Conservation (phyloP, 2,797 vertebrate genomes). For the Synaphobranchus kaupii region DNA sequence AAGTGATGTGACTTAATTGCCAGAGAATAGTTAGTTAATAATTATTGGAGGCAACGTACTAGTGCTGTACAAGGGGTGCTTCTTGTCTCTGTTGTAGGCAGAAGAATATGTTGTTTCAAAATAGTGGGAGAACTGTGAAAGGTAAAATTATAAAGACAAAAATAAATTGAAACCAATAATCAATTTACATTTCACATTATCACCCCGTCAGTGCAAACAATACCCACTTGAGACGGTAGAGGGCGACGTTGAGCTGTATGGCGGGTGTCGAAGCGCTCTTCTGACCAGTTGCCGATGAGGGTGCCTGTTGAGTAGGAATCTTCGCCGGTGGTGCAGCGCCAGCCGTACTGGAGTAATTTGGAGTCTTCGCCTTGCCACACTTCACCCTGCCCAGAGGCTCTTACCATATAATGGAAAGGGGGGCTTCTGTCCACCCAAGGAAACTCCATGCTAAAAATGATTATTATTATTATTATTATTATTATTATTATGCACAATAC, state of each 20-base stretch:
- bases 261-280: constrained; percentile 44
- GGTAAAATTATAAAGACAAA: not conserved
- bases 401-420: constrained; percentile 48
- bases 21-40: not conserved
- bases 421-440: not conserved
- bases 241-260: constrained; percentile 40
- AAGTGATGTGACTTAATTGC: not conserved
- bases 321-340: constrained; percentile 51
- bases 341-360: constrained; percentile 51
- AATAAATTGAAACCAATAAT: not conserved
- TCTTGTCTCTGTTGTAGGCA: constrained; percentile 39
- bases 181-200: not conserved
- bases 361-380: constrained; percentile 45
- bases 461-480: not conserved
- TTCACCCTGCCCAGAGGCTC: constrained; percentile 53
- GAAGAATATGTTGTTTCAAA: constrained; percentile 52
- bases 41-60: constrained; percentile 17
- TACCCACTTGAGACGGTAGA: constrained; percentile 48
- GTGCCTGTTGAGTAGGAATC: constrained; percentile 45
- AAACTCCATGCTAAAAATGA: constrained; percentile 16
- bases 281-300: constrained; percentile 53
- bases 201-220: not conserved
- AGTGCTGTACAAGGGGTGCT: constrained; percentile 33
- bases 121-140: constrained; percentile 52
- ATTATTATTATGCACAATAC: not conserved